Evolutionary conservation across 2,113 vertebrate species (phyloP), one percentile per base, ranked within the genome.

Genomic region (Spea bombifrons): DNA sequence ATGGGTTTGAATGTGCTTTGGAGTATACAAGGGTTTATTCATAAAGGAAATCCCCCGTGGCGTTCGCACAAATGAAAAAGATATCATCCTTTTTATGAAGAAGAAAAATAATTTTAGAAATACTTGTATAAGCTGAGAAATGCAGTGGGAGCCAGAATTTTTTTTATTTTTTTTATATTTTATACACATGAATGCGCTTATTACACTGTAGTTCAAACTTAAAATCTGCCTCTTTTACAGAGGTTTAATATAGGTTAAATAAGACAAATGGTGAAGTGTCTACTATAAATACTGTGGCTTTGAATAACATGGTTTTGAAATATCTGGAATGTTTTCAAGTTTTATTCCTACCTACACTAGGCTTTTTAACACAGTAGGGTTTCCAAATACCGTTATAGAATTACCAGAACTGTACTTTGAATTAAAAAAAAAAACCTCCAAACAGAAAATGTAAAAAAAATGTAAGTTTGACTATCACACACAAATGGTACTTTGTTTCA

Each of bases 401-500:
- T 10, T 73, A 10, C 43, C 61, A 79, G 69, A 17, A 16, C 45
- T 73, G 52, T 73, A 43, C 50, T 66, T 64, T 71, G 10, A 30
- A 68, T 1, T 43, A 52, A 7, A 66, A 79, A 73, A 66, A 66
- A 70, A 48, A 70, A 61, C 44, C 30, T 30, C 30, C 30, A 17
- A 3, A 61, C 16, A 74, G 44, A 80, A 71, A 74, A 73, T 80
- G 71, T 68, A 74, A 67, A 30, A 30, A 80, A 78, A 74, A 80
- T 74, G 65, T 61, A 50, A 43, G 44, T 16, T 13, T 8, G 45
- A 66, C 57, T 13, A 57, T 7, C 44, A 43, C 63, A 17, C n/a
- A 80, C 71, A 80, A 80, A 74, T 74, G 71, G 17, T 50, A 67
- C 78, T 74, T 74, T 80, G 71, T 74, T 73, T 68, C 53, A 30